phyloP scores from a whole-genome alignment of 2,797 vertebrate species.

The Enteromius trimaculatus region DNA sequence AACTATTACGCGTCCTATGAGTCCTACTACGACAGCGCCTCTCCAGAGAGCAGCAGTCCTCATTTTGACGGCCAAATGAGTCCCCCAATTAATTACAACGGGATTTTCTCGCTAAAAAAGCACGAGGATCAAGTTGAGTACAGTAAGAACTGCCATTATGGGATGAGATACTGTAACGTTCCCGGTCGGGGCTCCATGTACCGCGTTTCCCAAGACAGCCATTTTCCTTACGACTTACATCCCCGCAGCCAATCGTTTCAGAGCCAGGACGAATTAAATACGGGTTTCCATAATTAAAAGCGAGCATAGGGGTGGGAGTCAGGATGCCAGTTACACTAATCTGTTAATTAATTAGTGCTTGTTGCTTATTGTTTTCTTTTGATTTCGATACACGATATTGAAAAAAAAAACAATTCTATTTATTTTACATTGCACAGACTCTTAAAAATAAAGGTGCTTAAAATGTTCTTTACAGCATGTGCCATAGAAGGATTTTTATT shows the following conservation, averaged over 20 bases:
- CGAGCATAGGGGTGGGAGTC: conserved; percentile 82
- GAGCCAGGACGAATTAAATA: conserved; percentile 76
- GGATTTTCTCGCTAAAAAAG: conserved; percentile 97
- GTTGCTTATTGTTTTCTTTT: conserved; percentile 34
- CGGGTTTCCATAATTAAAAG: conserved; percentile 64
- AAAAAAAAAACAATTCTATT: neutral
- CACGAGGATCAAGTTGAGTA: conserved; percentile 95
- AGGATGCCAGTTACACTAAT: conserved; percentile 37
- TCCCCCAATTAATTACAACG: conserved; percentile 97
- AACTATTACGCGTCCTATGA: conserved; percentile 92
- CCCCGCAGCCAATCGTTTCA: conserved; percentile 94
- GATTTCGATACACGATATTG: conserved; percentile 18
- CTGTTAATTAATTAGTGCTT: conserved; percentile 47
- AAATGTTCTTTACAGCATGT: neutral
- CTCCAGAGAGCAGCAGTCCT: conserved; percentile 91
- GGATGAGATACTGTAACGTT: conserved; percentile 95
- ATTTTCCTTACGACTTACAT: conserved; percentile 97
- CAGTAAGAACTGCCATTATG: conserved; percentile 93
- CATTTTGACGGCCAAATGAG: conserved; percentile 94
- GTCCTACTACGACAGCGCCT: conserved; percentile 93
- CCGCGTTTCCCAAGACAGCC: conserved; percentile 92
- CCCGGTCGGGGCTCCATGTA: conserved; percentile 93
- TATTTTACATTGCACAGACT: conserved; percentile 29
- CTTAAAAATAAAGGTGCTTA: neutral
- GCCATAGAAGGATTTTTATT: neutral